Base-by-base conservation (phyloP, 2,113 vertebrate species). In the Odocoileus hemionus region DNA sequence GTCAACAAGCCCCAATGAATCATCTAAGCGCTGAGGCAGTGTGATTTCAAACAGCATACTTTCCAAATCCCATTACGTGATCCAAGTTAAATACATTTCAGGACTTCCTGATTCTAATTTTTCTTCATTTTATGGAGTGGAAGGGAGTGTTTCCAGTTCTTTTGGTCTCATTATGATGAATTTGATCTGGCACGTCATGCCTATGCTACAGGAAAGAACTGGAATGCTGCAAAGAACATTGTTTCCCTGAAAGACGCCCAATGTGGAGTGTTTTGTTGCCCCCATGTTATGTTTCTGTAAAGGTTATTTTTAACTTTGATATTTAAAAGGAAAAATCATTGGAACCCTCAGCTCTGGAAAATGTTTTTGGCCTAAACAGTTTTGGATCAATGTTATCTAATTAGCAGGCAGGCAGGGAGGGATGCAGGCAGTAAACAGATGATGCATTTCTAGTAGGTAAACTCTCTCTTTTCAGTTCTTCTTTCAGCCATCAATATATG, bases 1-100 rank as follows among this genome's bases (percentile, higher is more conserved):
- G 5, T 98, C 98, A 98, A 97, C 96, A 98, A 92, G 54, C 61
- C 36, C 52, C 26, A 95, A 88, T 97, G 91, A 97, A 93, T 97
- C 95, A 95, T 88, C 64, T 80, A 89, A 94, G 97, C 93, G 94
- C 97, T 54, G 86, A 91, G 25, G 58, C 92, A 96, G 86, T 94
- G 76, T 94, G 96, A 85, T 97, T 91, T 96, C 94, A 96, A 98
- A 97, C 55, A 76, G 50, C 50, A 1, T 33, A 19, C 36, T 93
- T 97, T 98, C 90, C 95, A 97, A 83, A 94, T 94, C 36, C 52
- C 43, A 96, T 61, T 88, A 57, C 52, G 70, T 88, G 50, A 91
- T 86, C 91, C 47, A 91, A 43, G 30, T 76, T 87, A 26, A 76
- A 83, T 3, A 26, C 52, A 28, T 79, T 39, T 60, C 60, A 90